Conservation (phyloP, 2,797 vertebrate species). For the Pangasius macronema region DNA sequence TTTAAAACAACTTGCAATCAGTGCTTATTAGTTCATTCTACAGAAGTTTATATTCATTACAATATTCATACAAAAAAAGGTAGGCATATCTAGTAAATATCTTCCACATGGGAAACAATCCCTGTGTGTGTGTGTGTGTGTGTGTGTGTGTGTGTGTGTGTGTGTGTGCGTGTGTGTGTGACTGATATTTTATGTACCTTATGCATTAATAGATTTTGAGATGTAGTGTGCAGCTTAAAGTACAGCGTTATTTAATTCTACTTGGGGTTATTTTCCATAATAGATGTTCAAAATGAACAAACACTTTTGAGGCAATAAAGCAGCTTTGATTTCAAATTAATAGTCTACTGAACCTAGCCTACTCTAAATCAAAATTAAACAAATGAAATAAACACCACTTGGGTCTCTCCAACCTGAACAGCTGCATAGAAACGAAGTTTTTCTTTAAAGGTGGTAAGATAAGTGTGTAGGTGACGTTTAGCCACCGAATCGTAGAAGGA, state of each 20-base stretch:
- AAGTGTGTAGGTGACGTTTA: slow-evolving; percentile 25
- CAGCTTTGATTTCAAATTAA: background rate
- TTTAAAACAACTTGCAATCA: background rate
- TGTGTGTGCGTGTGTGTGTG: background rate
- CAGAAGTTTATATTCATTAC: background rate
- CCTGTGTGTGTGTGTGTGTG: background rate
- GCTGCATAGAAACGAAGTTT: slow-evolving; percentile 32
- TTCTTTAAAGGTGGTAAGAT: slow-evolving; percentile 17
- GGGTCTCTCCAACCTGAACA: background rate
- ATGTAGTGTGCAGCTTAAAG: background rate
- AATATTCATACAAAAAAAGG: background rate
- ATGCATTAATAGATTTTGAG: background rate
- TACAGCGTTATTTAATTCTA: background rate
- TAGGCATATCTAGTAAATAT: background rate
- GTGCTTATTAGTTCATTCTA: background rate
- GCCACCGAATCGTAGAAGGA: slow-evolving; percentile 25
- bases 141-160: background rate
- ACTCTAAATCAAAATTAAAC: background rate
- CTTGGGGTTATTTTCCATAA: background rate
- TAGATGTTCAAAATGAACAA: background rate
- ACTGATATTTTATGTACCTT: background rate
- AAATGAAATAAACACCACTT: background rate
- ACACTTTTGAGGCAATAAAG: background rate
- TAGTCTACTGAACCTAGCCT: background rate
- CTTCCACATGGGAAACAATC: background rate